Conservation (phyloP, 2,113 vertebrate genomes). For the Ramphastos sulfuratus region DNA sequence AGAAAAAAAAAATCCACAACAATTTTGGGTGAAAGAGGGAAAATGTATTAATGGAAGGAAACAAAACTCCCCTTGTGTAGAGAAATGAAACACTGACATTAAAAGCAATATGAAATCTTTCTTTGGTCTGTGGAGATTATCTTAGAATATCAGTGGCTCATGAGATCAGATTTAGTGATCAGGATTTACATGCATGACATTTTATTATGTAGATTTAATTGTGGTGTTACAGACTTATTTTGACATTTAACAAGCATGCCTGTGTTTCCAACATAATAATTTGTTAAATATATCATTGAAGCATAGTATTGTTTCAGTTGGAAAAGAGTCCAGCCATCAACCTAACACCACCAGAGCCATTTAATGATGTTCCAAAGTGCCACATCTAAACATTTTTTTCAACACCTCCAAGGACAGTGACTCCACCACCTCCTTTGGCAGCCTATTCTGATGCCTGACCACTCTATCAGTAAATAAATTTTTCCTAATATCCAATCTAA, state of each 20-base stretch:
- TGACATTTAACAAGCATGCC: not conserved
- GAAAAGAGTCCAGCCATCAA: too few relatives aligned
- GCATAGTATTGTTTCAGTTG: too few relatives aligned
- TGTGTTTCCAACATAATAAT: not conserved
- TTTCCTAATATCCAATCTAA: too few relatives aligned
- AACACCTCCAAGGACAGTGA: too few relatives aligned
- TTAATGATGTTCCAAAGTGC: too few relatives aligned
- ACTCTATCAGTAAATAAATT: too few relatives aligned
- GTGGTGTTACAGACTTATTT: not conserved
- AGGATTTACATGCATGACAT: not conserved
- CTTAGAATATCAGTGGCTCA: not conserved
- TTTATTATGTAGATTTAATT: not conserved
- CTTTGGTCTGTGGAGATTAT: not conserved
- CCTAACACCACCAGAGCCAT: too few relatives aligned
- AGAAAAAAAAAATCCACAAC: not conserved
- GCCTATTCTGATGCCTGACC: too few relatives aligned
- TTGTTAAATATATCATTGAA: not conserved
- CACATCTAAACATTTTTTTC: too few relatives aligned
- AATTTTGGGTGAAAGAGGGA: not conserved
- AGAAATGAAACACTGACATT: not conserved
- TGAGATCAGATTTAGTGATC: not conserved
- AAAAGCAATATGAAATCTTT: fast-evolving
- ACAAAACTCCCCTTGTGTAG: not conserved
- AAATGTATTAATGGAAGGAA: not conserved
- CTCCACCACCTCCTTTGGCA: too few relatives aligned